Evolutionary conservation across 2,113 vertebrate genomes (phyloP), one percentile per base, ranked within the genome.

Genomic region (Spea bombifrons): DNA sequence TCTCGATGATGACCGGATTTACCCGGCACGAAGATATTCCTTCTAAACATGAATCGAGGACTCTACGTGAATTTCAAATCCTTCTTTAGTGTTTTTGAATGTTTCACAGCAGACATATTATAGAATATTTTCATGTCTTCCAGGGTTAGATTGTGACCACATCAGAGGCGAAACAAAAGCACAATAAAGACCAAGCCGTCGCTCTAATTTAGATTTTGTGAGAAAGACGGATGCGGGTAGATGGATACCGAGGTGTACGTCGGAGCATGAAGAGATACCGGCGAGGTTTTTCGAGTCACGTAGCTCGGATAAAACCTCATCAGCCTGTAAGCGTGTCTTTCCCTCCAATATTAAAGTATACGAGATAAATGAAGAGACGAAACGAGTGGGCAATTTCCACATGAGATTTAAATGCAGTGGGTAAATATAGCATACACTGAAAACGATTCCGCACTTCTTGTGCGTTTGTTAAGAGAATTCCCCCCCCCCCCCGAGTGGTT

Each of bases 231-330:
- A n/a, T n/a, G n/a, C n/a, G n/a, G n/a, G 72, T 66, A 75, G 68
- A 83, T 77, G 82, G 63, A 69, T 68, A 81, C 66, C 61, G 81
- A 83, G 76, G 5, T 76, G 83, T 52, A 79, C 43, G 86, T 50
- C 17, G 63, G 47, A 83, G 77, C 61, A 83, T 73, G 73, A 82
- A 69, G 49, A 84, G 80, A 46, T 80, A 57, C 75, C 73, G 75
- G 66, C 48, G 2, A 75, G 79, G 76, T 73, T 83, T 71, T 83
- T 17, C 66, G 66, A 82, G 75, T 81, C 75, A 81, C 82, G 55
- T 30, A 65, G 61, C 43, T 81, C 45, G 3, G 0, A 5, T 81
- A 57, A 53, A 78, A 66, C 66, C 48, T 83, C 80, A 73, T 84
- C 84, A 84, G 83, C 69, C 57, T 79, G 45, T 82, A 66, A 68